phyloP scores from a whole-genome alignment of 2,113 vertebrate species.

The Eulemur rufifrons region DNA sequence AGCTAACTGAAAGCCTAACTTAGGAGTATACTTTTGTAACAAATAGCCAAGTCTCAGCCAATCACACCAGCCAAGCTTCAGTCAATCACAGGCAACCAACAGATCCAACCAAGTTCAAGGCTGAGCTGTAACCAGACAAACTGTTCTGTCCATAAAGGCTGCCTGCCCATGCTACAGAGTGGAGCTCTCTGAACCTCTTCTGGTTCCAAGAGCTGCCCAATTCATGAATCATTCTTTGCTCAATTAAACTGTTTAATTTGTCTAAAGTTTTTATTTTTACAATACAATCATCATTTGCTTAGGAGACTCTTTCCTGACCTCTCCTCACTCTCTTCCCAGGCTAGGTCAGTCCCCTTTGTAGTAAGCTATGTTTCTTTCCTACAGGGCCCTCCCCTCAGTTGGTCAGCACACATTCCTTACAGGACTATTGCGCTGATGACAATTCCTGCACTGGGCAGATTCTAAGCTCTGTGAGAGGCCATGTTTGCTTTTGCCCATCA shows the following conservation, averaged over 20 bases:
- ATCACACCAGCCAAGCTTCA: not conserved
- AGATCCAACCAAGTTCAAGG: not conserved
- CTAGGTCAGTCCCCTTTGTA: not conserved
- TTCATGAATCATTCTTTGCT: not conserved
- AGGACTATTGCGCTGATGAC: not conserved
- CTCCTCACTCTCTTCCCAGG: not conserved
- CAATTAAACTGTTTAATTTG: not conserved
- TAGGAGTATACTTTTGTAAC: not conserved
- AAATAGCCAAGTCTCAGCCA: not conserved
- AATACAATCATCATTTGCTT: not conserved
- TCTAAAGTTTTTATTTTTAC: not conserved
- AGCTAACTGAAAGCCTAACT: not conserved
- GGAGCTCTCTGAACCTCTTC: not conserved
- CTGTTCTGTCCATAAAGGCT: not conserved
- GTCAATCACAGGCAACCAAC: not conserved
- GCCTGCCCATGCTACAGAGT: not conserved
- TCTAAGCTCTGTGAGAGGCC: not conserved
- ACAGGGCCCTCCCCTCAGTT: not conserved
- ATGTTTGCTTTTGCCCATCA: not conserved
- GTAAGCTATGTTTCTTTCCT: not conserved
- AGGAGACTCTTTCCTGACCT: not conserved
- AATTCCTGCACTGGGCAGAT: not conserved
- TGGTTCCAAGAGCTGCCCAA: not conserved
- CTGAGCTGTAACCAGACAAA: not conserved
- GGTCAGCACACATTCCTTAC: not conserved